A percentile compares a stretch with the other conserved stretches of the same genome.
These are phyloP conservation scores for Chaetura pelagica DNA, from an alignment of 2,113 vertebrate species.

Conservation along the genomic window DNA sequence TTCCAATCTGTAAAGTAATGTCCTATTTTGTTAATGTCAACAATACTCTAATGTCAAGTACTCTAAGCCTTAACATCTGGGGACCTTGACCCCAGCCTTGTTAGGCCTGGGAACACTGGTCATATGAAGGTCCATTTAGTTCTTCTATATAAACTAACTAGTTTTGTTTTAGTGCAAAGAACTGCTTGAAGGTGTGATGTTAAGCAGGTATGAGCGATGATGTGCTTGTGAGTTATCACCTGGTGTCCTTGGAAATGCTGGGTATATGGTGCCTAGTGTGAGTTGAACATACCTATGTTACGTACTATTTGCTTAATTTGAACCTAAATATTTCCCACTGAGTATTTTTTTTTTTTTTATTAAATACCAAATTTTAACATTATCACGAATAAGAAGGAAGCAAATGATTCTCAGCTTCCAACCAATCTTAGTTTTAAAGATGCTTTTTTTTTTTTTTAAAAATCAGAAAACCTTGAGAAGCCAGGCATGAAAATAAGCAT, in stretches of 20 bases:
- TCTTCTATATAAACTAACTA: not conserved
- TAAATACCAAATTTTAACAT: not conserved
- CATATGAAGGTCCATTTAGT: not conserved
- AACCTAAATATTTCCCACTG: not conserved
- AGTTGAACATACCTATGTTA: not conserved
- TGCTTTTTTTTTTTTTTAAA: conserved; percentile 32
- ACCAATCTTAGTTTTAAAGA: not conserved
- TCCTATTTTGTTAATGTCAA: fast-evolving
- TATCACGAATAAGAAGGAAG: not conserved
- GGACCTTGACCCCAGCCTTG: not conserved
- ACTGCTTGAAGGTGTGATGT: not conserved
- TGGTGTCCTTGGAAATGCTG: not conserved
- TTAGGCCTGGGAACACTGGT: not conserved
- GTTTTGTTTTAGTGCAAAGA: not conserved
- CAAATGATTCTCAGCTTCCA: not conserved
- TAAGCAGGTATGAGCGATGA: not conserved
- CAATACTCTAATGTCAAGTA: not conserved
- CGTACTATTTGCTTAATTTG: not conserved
- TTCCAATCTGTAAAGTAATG: not conserved
- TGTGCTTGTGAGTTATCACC: not conserved
- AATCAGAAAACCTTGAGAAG: conserved; percentile 43
- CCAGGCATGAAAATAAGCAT: conserved; percentile 58
- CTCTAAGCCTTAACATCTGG: not conserved
- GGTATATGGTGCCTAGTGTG: not conserved
- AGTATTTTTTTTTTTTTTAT: not conserved